Percentiles rank a stretch among this genome's conserved stretches.
phyloP scores from a whole-genome alignment of 2,113 vertebrate species.

The Brachyhypopomus occidentalis region DNA sequence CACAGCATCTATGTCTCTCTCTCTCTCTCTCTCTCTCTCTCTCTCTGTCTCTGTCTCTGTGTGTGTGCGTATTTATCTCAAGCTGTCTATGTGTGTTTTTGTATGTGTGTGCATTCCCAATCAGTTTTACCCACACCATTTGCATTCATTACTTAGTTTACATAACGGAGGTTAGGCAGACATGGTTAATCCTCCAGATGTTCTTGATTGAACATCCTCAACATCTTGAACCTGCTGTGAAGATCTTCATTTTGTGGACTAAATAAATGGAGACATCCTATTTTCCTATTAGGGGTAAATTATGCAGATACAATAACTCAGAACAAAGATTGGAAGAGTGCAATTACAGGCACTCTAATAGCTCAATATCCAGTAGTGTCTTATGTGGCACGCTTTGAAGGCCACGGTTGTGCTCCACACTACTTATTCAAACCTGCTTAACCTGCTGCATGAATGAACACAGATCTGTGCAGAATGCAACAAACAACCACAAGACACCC shows the following conservation, averaged over 20 bases:
- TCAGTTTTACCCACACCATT: neutral
- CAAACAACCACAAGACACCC: too few relatives aligned
- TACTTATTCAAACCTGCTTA: neutral
- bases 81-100: neutral
- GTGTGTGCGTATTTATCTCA: constrained; percentile 11
- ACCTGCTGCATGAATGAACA: neutral
- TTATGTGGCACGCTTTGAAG: neutral
- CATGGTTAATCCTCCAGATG: neutral
- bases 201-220: constrained; percentile 14
- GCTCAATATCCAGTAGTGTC: neutral
- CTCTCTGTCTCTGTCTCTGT: neutral
- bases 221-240: neutral
- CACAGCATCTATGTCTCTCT: too few relatives aligned
- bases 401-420: neutral
- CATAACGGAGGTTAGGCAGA: constrained; percentile 8
- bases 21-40: neutral
- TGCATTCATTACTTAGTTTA: constrained; percentile 32
- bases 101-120: neutral
- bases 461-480: too few relatives aligned
- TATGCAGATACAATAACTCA: constrained; percentile 1
- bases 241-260: constrained; percentile 23
- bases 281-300: constrained; percentile 24
- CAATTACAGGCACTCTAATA: constrained; percentile 20
- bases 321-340: constrained; percentile 3
- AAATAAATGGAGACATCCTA: constrained; percentile 30